Base-by-base conservation (phyloP, 1,140 invertebrate species). In the Centruroides sculpturatus region DNA sequence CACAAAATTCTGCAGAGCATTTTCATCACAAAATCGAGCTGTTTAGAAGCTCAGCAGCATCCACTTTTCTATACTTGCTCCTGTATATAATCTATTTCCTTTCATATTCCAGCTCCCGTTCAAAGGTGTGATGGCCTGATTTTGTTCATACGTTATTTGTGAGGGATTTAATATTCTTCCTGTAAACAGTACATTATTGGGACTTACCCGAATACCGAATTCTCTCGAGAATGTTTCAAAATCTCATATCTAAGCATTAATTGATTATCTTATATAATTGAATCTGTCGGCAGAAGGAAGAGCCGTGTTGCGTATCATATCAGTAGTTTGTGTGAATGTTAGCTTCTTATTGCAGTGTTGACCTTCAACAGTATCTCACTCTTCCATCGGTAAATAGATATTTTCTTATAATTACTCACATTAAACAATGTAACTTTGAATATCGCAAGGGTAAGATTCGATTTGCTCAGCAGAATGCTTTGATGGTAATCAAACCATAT, bases 81-180 rank as follows among this genome's bases (percentile, higher is more conserved):
- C 77, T 4, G 74, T 71, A 35, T 79, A 78, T 65, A 83, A 81
- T 68, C 81, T 77, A 59, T 79, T 79, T 36, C 76, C 77, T 60
- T 79, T 66, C 80, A 82, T 81, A 64, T 82, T 78, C 81, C 80
- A 82, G 9, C 79, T 78, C 50, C 81, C 80, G 64, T 80, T 75
- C 10, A 5, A 60, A 6, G 60, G 66, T 55, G 36, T 59, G 10
- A 56, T 54, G 23, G n/a, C 4, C 35, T 51, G 4, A 7, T 52
- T 55, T 41, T 55, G 61, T 35, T 56, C 36, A 55, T 62, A 61
- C 35, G 10, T 5, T 34, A 66, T 41, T 11, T 36, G 61, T 13
- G 68, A 68, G 3, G 61, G 8, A 47, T 66, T 53, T 3, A 69
- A 41, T 12, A 69, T 59, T 34, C 68, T 51, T 11, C 69, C 69